Base-by-base conservation (phyloP, 2,888 invertebrate species). In the Syrphus vitripennis region DNA sequence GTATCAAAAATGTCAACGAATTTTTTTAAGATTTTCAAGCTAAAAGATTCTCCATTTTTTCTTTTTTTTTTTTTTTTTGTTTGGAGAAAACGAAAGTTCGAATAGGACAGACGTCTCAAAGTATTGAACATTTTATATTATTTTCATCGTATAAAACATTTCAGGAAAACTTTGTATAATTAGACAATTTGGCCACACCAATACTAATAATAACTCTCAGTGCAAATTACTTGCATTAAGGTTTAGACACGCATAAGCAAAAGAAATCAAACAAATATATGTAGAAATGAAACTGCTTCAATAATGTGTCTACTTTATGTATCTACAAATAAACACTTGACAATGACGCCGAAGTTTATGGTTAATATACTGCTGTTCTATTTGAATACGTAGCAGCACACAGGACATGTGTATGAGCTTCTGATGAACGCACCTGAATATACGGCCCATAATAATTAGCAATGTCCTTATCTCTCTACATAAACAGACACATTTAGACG, bases 341-440 rank as follows among this genome's bases (percentile, higher is more conserved):
- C 59, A 40, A 63, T 61, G 69, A 10, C 48, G 24, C 6, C 7
- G 53, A 55, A 4, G 16, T 55, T 55, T 3, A 55, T 55, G 7
- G 29, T 16, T 50, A 24, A 48, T 50, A 48, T 50, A 24, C 6
- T 24, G n/a, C 1, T n/a, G n/a, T 40, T n/a, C 40, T 40, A n/a
- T 6, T 3, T 7, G 16, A 7, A 42, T 7, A 14, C 37, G 4
- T 14, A 37, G 5, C 4, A 59, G 12, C 4, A 61, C 24, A 31
- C 19, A 34, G 10, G 16, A 21, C 67, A 69, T 83, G 69, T 63
- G 37, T 4, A 75, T 74, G n/a, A n/a, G n/a, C n/a, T 69, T 75
- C 57, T 70, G 70, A 40, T 57, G 7, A 59, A 78, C 45, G 78
- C 55, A 69, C 61, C 63, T 70, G 55, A 67, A 29, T 29, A 29